Conservation (phyloP, 2,888 invertebrate species). For the Syritta pipiens region DNA sequence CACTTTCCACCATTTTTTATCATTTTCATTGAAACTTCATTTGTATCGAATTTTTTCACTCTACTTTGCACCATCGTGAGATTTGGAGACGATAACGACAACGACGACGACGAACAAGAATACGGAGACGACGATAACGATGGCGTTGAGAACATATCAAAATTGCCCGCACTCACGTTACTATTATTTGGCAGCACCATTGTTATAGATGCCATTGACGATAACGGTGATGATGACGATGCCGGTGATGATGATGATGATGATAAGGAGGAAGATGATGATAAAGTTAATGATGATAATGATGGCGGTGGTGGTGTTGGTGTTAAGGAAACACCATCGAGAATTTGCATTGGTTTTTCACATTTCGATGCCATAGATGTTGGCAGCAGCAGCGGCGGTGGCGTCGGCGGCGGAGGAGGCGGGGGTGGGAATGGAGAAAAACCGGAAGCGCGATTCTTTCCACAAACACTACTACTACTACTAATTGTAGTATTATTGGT, state of each 20-base stretch:
- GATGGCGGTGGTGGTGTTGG: constrained; percentile 6
- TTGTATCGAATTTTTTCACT: constrained; percentile 32
- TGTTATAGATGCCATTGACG: constrained; percentile 29
- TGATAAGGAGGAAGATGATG: constrained; percentile 3
- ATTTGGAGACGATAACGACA: constrained; percentile 11
- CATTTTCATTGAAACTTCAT: constrained; percentile 50
- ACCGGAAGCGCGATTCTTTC: constrained; percentile 34
- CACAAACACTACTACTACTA: constrained; percentile 13
- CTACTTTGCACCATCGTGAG: constrained; percentile 38
- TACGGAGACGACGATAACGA: not conserved
- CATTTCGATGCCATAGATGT: not conserved
- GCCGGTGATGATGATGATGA: constrained; percentile 25
- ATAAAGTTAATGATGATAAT: constrained; percentile 13
- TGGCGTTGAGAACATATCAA: too few relatives aligned
- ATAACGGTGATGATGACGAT: constrained; percentile 17
- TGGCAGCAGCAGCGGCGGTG: not conserved
- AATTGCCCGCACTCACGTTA: too few relatives aligned
- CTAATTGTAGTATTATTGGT: not conserved
- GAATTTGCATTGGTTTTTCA: constrained; percentile 36
- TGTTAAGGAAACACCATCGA: not conserved
- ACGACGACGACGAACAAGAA: too few relatives aligned
- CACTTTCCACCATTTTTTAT: constrained; percentile 56
- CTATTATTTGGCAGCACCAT: constrained; percentile 33
- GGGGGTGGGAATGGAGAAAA: constrained; percentile 18
- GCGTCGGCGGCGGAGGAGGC: not conserved